A percentile compares a stretch with the other conserved stretches of the same genome.
Evolutionary conservation across 2,888 invertebrate genomes (phyloP).

Genomic region (Antheraea assamensis): DNA sequence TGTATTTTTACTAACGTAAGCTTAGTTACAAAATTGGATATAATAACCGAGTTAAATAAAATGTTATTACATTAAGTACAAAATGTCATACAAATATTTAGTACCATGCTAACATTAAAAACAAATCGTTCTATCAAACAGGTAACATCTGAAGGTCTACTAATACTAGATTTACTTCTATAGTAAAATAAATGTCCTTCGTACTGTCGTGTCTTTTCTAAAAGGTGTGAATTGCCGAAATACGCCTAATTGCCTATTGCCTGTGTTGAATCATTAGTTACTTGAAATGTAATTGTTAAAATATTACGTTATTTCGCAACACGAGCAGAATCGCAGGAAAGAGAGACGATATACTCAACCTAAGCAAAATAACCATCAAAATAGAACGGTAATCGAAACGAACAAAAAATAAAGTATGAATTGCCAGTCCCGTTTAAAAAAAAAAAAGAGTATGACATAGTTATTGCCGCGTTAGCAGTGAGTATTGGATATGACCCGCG

Average conservation of each 20-base stretch:
- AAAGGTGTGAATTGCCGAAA: background rate
- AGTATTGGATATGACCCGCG: constrained; percentile 20
- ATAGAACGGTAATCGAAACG: background rate
- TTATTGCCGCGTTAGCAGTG: background rate
- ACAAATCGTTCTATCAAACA: too few relatives aligned
- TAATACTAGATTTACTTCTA: too few relatives aligned
- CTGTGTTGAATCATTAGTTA: too few relatives aligned
- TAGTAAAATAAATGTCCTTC: background rate
- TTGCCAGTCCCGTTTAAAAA: background rate
- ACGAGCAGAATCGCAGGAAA: background rate
- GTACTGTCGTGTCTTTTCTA: too few relatives aligned
- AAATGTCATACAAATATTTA: too few relatives aligned
- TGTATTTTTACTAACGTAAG: too few relatives aligned
- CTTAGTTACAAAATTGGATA: too few relatives aligned
- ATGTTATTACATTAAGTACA: too few relatives aligned
- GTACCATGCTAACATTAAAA: too few relatives aligned
- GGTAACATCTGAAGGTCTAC: too few relatives aligned
- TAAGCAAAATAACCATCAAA: background rate
- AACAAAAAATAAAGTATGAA: background rate
- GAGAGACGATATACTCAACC: background rate
- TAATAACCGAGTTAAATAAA: too few relatives aligned
- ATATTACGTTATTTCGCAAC: background rate
- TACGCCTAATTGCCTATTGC: background rate
- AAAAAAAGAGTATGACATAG: background rate
- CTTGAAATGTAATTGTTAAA: too few relatives aligned